These are phyloP conservation scores for Strigamia crassipes DNA, from an alignment of 2,888 invertebrate genomes.

Conservation along the genomic window DNA sequence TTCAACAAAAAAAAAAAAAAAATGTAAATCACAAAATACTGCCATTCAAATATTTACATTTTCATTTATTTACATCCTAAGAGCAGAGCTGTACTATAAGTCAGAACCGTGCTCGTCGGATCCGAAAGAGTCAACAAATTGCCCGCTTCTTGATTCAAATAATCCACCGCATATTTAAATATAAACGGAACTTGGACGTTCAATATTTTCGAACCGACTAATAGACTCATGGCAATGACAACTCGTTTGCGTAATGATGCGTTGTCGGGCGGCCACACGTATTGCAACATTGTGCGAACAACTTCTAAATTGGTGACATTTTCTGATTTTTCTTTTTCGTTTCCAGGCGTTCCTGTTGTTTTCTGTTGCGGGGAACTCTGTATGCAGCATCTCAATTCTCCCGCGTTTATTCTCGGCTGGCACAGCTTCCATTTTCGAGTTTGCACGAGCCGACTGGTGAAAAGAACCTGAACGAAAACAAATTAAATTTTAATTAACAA, in stretches of 20 bases:
- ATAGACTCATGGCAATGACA: constrained; percentile 76
- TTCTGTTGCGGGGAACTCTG: background rate
- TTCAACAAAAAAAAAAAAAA: constrained; percentile 9
- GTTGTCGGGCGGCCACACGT: constrained; percentile 94
- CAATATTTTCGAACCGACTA: constrained; percentile 81
- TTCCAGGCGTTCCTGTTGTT: background rate
- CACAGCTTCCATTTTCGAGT: background rate
- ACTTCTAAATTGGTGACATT: constrained; percentile 75
- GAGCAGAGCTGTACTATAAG: constrained; percentile 77
- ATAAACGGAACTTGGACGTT: constrained; percentile 94
- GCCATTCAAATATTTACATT: background rate
- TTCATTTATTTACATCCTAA: constrained; percentile 76
- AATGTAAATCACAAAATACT: background rate
- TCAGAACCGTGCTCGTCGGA: constrained; percentile 68
- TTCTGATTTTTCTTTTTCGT: constrained; percentile 55
- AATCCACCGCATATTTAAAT: constrained; percentile 91
- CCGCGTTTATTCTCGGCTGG: background rate
- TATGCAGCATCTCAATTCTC: background rate
- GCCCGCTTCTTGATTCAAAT: constrained; percentile 73
- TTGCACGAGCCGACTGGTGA: background rate
- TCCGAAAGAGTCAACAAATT: constrained; percentile 65
- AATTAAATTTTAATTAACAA: background rate
- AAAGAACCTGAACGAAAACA: background rate
- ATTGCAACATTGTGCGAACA: constrained; percentile 82
- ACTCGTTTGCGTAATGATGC: constrained; percentile 76